phyloP scores from a whole-genome alignment of 2,113 vertebrate species.

The Gambusia affinis region DNA sequence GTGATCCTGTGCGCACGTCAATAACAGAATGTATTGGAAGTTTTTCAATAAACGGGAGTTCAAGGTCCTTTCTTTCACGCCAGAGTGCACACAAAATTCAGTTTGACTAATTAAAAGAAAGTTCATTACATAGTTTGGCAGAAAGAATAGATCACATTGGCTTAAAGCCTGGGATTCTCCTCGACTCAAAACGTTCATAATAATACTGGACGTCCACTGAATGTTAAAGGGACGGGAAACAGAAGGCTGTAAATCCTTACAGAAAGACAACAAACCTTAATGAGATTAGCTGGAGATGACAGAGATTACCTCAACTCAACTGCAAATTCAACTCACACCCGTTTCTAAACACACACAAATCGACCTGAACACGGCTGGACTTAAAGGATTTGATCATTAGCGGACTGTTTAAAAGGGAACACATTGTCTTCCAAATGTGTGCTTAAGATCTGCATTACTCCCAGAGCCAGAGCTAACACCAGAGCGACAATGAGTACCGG shows the following conservation, averaged over 20 bases:
- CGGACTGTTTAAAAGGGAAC: constrained; percentile 42
- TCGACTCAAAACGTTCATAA: neutral
- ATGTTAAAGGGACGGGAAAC: constrained; percentile 15
- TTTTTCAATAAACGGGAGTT: too few relatives aligned
- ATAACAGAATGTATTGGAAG: too few relatives aligned
- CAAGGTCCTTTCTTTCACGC: too few relatives aligned
- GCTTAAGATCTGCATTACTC: constrained; percentile 29
- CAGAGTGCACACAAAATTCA: too few relatives aligned
- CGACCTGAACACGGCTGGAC: constrained; percentile 24
- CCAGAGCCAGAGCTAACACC: constrained; percentile 20
- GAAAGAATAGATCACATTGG: too few relatives aligned
- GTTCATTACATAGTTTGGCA: too few relatives aligned
- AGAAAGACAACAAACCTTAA: constrained; percentile 47
- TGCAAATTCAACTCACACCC: constrained; percentile 20
- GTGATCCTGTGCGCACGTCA: too few relatives aligned
- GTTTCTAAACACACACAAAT: neutral
- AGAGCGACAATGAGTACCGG: constrained; percentile 12
- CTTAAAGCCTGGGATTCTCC: too few relatives aligned
- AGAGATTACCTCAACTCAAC: constrained; percentile 46
- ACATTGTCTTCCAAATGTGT: constrained; percentile 31
- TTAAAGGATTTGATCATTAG: constrained; percentile 55
- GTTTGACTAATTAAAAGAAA: too few relatives aligned
- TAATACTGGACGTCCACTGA: neutral
- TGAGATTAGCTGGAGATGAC: constrained; percentile 38
- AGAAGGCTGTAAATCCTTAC: constrained; percentile 40